Conservation (phyloP, 2,888 invertebrate species). For the Rhopalosiphum nymphaeae region DNA sequence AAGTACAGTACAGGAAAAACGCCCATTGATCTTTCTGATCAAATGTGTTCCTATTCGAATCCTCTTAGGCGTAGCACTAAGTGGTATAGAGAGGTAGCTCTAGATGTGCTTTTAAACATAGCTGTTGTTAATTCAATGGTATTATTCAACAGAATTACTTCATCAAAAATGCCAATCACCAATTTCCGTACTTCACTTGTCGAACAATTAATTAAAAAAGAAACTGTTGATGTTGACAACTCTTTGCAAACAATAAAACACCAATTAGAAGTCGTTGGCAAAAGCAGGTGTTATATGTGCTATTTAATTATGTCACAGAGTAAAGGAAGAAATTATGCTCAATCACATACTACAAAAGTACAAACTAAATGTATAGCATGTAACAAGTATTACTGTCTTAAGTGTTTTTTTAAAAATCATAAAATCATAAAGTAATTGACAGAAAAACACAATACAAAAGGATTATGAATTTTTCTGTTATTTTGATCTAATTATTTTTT, state of each 20-base stretch:
- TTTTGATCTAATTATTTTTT: no score
- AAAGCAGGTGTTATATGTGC: slow-evolving; percentile 20
- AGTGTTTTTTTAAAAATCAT: slow-evolving; percentile 22
- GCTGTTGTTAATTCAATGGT: background rate
- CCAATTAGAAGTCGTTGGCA: slow-evolving; percentile 21
- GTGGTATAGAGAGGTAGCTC: slow-evolving; percentile 28
- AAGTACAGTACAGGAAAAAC: slow-evolving; percentile 8
- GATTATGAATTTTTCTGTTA: slow-evolving; percentile 11
- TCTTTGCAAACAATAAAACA: slow-evolving; percentile 15
- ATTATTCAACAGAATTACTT: background rate
- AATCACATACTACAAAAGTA: slow-evolving; percentile 21
- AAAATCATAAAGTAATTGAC: background rate
- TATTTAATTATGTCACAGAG: background rate
- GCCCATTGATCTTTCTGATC: slow-evolving; percentile 32
- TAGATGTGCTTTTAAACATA: slow-evolving; percentile 19
- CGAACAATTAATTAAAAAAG: slow-evolving; percentile 13
- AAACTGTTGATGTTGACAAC: slow-evolving; percentile 10
- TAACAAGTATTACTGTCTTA: background rate
- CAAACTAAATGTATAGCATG: slow-evolving; percentile 17
- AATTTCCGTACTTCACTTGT: background rate
- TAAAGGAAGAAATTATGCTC: slow-evolving; percentile 32
- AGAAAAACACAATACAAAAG: background rate
- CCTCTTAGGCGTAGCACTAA: background rate
- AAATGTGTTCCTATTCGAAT: slow-evolving; percentile 25
- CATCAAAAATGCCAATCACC: background rate